Conservation (phyloP, 2,888 invertebrate species). For the Agonopterix alstromeriana region DNA sequence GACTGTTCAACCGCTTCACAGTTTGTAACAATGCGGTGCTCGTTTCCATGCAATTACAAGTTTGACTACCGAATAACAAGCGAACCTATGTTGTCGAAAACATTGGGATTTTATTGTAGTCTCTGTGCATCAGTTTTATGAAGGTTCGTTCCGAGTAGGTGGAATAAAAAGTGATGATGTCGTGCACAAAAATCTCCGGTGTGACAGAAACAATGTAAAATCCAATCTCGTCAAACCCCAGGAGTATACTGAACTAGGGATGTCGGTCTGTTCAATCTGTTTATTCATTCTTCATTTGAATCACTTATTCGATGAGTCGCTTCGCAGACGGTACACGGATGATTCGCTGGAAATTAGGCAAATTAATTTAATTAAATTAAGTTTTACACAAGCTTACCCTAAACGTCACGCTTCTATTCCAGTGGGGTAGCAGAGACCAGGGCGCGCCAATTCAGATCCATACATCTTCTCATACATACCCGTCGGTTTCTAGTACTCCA, state of each 20-base stretch:
- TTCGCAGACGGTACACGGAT: too few relatives aligned
- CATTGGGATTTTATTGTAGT: too few relatives aligned
- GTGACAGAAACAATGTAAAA: constrained; percentile 42
- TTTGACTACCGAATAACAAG: constrained; percentile 6
- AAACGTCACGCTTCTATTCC: too few relatives aligned
- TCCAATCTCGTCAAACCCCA: constrained; percentile 40
- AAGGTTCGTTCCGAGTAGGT: constrained; percentile 31
- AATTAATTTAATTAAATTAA: too few relatives aligned
- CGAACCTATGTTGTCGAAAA: constrained; percentile 9
- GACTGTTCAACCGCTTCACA: constrained; percentile 12
- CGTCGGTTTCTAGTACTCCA: too few relatives aligned
- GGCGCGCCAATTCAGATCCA: too few relatives aligned
- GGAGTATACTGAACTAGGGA: constrained; percentile 9
- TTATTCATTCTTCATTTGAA: too few relatives aligned
- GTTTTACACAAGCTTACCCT: too few relatives aligned
- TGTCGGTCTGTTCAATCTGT: background rate
- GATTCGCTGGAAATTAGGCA: too few relatives aligned
- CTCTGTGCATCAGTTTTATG: constrained; percentile 35
- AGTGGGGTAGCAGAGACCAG: too few relatives aligned
- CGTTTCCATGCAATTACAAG: constrained; percentile 17
- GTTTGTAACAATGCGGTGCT: constrained; percentile 22
- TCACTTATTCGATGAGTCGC: too few relatives aligned
- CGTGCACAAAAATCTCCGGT: constrained; percentile 27
- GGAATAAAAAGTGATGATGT: constrained; percentile 32
- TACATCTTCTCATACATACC: too few relatives aligned